Evolutionary conservation across 2,888 invertebrate species (phyloP), one percentile per base, ranked within the genome.

Genomic region (Trachelus tabidus): DNA sequence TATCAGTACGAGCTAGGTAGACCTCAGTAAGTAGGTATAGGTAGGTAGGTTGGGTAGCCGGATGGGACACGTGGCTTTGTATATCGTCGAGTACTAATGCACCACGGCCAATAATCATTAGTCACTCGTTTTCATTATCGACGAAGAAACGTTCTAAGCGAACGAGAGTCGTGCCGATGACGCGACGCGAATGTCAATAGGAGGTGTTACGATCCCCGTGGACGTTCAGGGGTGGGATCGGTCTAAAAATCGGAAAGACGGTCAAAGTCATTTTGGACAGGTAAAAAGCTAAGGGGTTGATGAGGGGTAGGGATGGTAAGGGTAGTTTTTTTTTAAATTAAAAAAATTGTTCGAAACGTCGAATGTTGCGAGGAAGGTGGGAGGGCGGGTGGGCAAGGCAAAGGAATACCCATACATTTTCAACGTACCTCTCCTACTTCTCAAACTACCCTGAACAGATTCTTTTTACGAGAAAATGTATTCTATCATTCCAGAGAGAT

Each of bases 81-180:
- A 75, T 78, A 78, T 78, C 78, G 73, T 69, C 78, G 71, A 75
- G 78, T 78, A 78, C 76, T 76, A 78, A 81, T 77, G 79, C 80
- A 78, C 77, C 35, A 76, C 79, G 81, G 80, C 81, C 85, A 85
- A 84, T 85, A 85, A 85, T 86, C 87, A 85, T 87, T 85, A 85
- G 82, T 87, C 85, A 86, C 86, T 83, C 83, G 84, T 83, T 87
- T 87, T 85, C 86, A 86, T 84, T 86, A 87, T 87, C 85, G 85
- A 83, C 81, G 82, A 84, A 80, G 77, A 78, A 76, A 76, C 74
- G 79, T 78, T 75, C 15, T 40, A 15, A 40, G 40, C 40, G 40
- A 40, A 40, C 40, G 40, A 15, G 40, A 40, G 40, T 15, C 40
- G 15, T 40, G 77, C 73, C 37, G 75, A 81, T 56, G 74, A 74